A percentile compares a stretch with the other conserved stretches of the same genome.
These are phyloP conservation scores for Etheostoma cragini DNA, from an alignment of 2,113 vertebrate genomes.

Conservation along the genomic window DNA sequence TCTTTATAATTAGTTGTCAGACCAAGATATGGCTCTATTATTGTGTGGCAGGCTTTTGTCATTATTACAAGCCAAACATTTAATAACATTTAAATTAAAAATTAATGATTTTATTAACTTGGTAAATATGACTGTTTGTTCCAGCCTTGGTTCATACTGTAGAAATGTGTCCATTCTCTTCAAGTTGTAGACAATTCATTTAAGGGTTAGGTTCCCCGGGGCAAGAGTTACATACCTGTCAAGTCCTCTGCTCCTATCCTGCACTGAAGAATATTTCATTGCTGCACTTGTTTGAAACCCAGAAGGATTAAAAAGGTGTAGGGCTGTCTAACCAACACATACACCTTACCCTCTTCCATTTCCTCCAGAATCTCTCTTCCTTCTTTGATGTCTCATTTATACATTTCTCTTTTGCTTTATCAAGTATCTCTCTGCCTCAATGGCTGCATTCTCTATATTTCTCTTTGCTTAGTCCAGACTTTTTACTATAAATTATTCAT, in stretches of 20 bases:
- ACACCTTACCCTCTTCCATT: slow-evolving; percentile 22
- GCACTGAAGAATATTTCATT: not conserved
- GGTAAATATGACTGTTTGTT: not conserved
- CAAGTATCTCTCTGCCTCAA: not conserved
- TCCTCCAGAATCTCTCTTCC: slow-evolving; percentile 5
- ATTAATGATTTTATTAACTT: not conserved
- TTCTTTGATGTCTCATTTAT: slow-evolving; percentile 8
- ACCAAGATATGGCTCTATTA: not conserved
- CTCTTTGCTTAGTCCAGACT: not conserved
- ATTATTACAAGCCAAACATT: not conserved
- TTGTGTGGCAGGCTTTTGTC: not conserved
- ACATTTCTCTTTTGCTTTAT: slow-evolving; percentile 1
- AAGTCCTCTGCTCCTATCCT: not conserved
- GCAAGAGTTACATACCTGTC: slow-evolving; percentile 3
- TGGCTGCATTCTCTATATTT: slow-evolving; percentile 11
- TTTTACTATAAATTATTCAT: not conserved
- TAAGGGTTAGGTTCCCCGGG: not conserved
- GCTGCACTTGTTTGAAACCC: slow-evolving; percentile 8
- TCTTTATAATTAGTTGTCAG: not conserved
- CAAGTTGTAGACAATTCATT: not conserved
- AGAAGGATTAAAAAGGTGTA: slow-evolving; percentile 14
- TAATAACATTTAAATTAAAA: slow-evolving; percentile 1
- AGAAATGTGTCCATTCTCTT: not conserved
- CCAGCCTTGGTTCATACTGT: not conserved
- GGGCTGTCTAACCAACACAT: slow-evolving; percentile 9